Evolutionary conservation across 2,797 vertebrate genomes (phyloP).

Genomic region (Tiaroga cobitis): DNA sequence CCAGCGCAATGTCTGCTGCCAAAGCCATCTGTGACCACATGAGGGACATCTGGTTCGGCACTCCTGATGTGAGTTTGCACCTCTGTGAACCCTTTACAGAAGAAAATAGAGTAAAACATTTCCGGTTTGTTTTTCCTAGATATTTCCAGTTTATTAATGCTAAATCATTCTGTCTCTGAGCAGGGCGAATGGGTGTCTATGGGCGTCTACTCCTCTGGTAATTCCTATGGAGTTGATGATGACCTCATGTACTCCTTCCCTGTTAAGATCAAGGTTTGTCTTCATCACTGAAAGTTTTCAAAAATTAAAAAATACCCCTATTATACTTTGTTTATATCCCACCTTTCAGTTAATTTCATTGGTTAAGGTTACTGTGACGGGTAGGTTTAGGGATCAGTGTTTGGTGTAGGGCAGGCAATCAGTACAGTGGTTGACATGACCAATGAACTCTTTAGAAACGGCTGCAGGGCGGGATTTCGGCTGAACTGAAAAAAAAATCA

Average conservation of each 20-base stretch:
- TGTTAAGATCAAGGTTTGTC: constrained; percentile 86
- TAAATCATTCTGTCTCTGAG: constrained; percentile 33
- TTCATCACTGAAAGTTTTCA: neutral
- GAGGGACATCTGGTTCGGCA: constrained; percentile 95
- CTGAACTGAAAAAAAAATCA: no score
- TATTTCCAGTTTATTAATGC: neutral
- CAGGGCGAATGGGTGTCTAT: constrained; percentile 95
- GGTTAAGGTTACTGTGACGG: no score
- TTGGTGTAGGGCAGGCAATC: no score
- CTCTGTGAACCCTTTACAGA: neutral
- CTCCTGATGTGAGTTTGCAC: constrained; percentile 80
- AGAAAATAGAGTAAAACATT: neutral
- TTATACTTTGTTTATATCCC: no score
- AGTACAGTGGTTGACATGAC: no score
- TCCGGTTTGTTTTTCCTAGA: no score
- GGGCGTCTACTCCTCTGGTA: constrained; percentile 92
- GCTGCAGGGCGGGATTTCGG: no score
- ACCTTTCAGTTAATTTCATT: no score
- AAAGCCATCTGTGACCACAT: constrained; percentile 97
- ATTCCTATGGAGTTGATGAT: constrained; percentile 86
- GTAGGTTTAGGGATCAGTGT: no score
- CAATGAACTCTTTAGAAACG: no score
- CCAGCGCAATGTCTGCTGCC: constrained; percentile 97
- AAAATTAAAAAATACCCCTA: neutral
- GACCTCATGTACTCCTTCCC: constrained; percentile 96